Percentiles rank a stretch among this genome's conserved stretches.
Evolutionary conservation across 2,888 invertebrate species (phyloP).

Genomic region (Clistopyga incitator): DNA sequence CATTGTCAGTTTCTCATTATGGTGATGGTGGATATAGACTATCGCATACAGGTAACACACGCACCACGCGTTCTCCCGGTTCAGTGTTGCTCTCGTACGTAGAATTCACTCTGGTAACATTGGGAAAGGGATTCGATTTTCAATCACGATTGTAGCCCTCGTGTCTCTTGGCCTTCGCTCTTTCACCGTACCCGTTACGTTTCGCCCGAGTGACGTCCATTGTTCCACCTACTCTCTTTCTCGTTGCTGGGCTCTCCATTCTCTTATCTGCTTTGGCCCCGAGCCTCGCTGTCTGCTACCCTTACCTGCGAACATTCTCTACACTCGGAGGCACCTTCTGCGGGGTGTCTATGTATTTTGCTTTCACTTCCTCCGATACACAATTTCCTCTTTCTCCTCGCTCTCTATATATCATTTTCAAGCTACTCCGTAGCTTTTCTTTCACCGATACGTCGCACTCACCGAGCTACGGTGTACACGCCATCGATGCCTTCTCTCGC

Average conservation of each 20-base stretch:
- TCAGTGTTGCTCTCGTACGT: not conserved
- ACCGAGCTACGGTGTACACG: not conserved
- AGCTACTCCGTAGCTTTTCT: slow-evolving; percentile 21
- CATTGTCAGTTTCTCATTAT: slow-evolving; percentile 44
- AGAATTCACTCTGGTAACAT: slow-evolving; percentile 35
- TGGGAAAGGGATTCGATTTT: slow-evolving; percentile 40
- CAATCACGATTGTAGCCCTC: slow-evolving; percentile 37
- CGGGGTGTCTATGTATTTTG: slow-evolving; percentile 2
- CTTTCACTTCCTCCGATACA: not conserved
- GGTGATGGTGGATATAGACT: not conserved
- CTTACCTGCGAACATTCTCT: slow-evolving; percentile 31
- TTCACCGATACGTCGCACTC: slow-evolving; percentile 2
- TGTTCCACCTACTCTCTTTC: slow-evolving; percentile 8
- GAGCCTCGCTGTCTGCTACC: slow-evolving; percentile 17
- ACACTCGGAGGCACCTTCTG: slow-evolving; percentile 6
- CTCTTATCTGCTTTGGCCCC: slow-evolving; percentile 42
- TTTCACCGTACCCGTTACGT: slow-evolving; percentile 20
- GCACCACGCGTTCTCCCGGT: slow-evolving; percentile 2
- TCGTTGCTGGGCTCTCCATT: slow-evolving; percentile 20
- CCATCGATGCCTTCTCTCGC: slow-evolving; percentile 28
- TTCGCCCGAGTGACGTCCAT: slow-evolving; percentile 27
- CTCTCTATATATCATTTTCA: slow-evolving; percentile 31
- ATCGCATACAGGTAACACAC: slow-evolving; percentile 15
- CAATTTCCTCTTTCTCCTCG: slow-evolving; percentile 18
- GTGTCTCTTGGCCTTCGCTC: slow-evolving; percentile 42